phyloP scores from a whole-genome alignment of 2,113 vertebrate genomes.

The Jacana jacana region DNA sequence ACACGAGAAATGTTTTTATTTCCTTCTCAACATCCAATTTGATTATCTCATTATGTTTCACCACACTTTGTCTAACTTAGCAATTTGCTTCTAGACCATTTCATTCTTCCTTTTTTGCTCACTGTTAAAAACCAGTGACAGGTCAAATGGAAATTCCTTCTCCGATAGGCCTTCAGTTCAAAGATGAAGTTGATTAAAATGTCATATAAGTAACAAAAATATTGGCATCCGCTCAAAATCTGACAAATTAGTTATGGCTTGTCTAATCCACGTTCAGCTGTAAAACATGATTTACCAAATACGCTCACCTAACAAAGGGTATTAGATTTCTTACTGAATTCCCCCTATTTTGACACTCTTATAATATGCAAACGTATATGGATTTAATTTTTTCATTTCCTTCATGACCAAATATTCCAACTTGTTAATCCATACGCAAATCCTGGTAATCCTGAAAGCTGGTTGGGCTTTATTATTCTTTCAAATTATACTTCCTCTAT shows the following conservation, averaged over 20 bases:
- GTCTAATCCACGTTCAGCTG: constrained; percentile 32
- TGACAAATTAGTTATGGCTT: constrained; percentile 50
- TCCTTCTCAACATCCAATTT: constrained; percentile 9
- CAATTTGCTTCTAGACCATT: not conserved
- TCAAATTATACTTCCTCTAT: not conserved
- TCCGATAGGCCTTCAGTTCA: not conserved
- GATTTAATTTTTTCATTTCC: constrained; percentile 39
- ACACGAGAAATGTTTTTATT: constrained; percentile 6
- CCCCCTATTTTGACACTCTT: not conserved
- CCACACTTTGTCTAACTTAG: not conserved
- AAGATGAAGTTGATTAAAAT: constrained; percentile 45
- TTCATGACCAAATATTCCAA: not conserved
- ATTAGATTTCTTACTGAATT: constrained; percentile 26
- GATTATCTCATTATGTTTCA: constrained; percentile 13
- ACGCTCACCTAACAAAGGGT: not conserved
- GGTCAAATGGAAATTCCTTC: not conserved
- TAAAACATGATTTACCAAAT: constrained; percentile 35
- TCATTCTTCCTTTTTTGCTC: not conserved
- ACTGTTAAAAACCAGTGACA: not conserved
- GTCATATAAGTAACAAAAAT: not conserved
- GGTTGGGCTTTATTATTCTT: constrained; percentile 7
- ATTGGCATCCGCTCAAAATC: constrained; percentile 44
- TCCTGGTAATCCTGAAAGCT: not conserved
- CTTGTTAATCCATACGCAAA: constrained; percentile 20
- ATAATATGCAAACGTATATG: not conserved